Evolutionary conservation across 2,888 invertebrate species (phyloP).

Genomic region (Caenorhabditis sp.): DNA sequence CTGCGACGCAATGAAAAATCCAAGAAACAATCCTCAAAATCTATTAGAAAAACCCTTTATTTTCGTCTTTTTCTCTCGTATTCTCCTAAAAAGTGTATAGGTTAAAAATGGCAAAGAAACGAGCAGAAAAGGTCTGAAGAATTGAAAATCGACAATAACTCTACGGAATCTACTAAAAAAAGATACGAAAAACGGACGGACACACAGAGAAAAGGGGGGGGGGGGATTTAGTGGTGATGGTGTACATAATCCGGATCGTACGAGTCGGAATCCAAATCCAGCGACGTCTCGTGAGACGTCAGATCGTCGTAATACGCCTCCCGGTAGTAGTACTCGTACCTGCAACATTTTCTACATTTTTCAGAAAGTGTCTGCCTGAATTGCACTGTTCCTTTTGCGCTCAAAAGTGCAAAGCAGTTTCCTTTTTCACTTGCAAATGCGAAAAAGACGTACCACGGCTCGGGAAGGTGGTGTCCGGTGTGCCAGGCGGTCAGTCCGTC

Average conservation of each 20-base stretch:
- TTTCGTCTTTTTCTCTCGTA: conserved; percentile 18
- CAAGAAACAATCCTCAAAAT: conserved; percentile 2
- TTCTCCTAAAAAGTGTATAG: conserved; percentile 1
- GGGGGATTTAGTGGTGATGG: conserved; percentile 64
- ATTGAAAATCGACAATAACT: conserved; percentile 8
- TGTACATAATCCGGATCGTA: conserved; percentile 76
- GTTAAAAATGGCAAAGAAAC: not conserved
- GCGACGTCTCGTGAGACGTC: conserved; percentile 68
- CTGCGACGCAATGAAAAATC: not conserved
- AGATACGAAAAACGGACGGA: not conserved
- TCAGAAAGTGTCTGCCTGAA: not conserved
- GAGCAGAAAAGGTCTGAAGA: conserved; percentile 13
- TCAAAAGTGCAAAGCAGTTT: not conserved
- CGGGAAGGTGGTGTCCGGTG: conserved; percentile 69
- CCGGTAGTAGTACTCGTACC: conserved; percentile 74
- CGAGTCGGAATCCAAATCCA: conserved; percentile 71
- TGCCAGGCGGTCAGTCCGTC: conserved; percentile 64
- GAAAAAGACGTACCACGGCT: conserved; percentile 66
- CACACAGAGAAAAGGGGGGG: not conserved
- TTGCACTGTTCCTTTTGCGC: too few relatives aligned
- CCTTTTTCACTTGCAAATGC: not conserved
- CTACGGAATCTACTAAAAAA: conserved; percentile 34
- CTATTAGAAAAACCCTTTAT: conserved; percentile 13
- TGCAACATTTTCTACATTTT: conserved; percentile 17
- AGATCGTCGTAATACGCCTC: conserved; percentile 73